Conservation (phyloP, 2,797 vertebrate genomes). For the Anguilla marmorata region DNA sequence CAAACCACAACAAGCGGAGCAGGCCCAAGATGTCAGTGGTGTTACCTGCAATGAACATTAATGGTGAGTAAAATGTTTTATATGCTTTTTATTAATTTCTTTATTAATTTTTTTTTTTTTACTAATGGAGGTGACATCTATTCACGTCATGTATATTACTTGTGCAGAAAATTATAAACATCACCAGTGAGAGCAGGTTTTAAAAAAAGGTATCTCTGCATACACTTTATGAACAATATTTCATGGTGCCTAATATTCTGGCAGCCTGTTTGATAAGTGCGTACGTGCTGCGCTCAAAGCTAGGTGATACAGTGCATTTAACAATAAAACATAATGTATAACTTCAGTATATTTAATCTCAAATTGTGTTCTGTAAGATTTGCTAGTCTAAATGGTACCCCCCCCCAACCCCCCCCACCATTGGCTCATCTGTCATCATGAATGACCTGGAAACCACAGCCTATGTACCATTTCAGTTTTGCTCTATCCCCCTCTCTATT, state of each 20-base stretch:
- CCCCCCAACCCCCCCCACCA: background rate
- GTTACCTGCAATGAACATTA: slow-evolving; percentile 91
- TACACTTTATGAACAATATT: no score
- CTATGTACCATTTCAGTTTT: background rate
- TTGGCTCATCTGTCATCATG: background rate
- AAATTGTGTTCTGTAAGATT: background rate
- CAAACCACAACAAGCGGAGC: slow-evolving; percentile 91
- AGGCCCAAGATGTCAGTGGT: slow-evolving; percentile 96
- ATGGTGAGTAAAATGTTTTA: slow-evolving; percentile 76
- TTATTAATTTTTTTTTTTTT: background rate
- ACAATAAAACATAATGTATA: no score
- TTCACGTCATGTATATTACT: background rate
- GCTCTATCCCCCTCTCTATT: background rate
- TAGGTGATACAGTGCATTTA: background rate
- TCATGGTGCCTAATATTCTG: no score
- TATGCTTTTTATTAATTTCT: background rate
- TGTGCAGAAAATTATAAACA: background rate
- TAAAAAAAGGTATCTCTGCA: no score
- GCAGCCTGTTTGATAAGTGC: no score
- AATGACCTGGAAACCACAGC: background rate
- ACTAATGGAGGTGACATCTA: background rate
- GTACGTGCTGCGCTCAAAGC: no score
- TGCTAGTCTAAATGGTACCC: background rate
- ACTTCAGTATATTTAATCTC: background rate
- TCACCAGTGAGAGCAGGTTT: background rate